Conservation (phyloP, 2,888 invertebrate genomes). For the Ormyrus thymus region DNA sequence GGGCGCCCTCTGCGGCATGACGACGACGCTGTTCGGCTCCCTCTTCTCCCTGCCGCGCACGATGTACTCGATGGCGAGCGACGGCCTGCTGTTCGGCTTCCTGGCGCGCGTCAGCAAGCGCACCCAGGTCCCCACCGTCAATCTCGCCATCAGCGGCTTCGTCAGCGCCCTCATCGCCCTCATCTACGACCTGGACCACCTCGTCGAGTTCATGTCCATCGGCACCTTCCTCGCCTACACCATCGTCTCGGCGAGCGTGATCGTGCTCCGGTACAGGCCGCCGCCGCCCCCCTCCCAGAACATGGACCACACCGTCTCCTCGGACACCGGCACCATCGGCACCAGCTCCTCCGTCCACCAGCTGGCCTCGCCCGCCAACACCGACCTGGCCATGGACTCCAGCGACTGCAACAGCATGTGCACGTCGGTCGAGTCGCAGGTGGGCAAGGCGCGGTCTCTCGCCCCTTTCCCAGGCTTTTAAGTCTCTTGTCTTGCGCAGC, state of each 20-base stretch:
- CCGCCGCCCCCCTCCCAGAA: conserved; percentile 50
- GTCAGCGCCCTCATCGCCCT: conserved; percentile 87
- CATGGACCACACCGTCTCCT: conserved; percentile 55
- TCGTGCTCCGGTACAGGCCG: conserved; percentile 88
- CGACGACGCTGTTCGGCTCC: conserved; percentile 89
- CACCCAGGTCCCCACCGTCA: conserved; percentile 88
- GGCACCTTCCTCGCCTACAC: conserved; percentile 92
- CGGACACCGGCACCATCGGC: conserved; percentile 52
- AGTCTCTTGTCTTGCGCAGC: conserved; percentile 15
- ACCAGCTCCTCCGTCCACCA: conserved; percentile 61
- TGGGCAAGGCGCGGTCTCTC: conserved; percentile 18
- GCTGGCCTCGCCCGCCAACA: conserved; percentile 64
- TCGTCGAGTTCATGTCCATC: conserved; percentile 97
- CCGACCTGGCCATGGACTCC: conserved; percentile 68
- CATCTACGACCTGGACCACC: conserved; percentile 89
- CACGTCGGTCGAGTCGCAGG: conserved; percentile 67
- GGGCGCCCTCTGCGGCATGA: conserved; percentile 95
- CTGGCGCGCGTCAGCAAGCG: conserved; percentile 85
- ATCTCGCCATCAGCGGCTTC: conserved; percentile 86
- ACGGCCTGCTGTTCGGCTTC: conserved; percentile 89
- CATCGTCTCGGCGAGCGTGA: conserved; percentile 92
- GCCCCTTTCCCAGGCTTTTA: neutral
- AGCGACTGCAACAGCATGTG: conserved; percentile 67
- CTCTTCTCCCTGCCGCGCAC: conserved; percentile 90
- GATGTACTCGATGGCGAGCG: conserved; percentile 93